Percentiles rank a stretch among this genome's conserved stretches.
Conservation (phyloP, 1,140 invertebrate genomes). For the Cyclina sinensis region DNA sequence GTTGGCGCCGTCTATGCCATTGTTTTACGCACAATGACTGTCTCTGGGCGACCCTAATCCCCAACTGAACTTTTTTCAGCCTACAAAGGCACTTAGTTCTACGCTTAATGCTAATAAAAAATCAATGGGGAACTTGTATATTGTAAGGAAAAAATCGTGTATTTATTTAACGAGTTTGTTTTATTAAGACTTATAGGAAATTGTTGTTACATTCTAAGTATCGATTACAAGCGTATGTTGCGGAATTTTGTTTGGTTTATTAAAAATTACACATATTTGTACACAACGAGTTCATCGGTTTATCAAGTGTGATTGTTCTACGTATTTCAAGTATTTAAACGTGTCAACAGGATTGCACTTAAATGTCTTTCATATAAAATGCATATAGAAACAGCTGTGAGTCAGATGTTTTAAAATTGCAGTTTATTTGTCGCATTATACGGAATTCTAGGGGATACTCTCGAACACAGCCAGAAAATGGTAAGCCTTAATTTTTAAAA, state of each 20-base stretch:
- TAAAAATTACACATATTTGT: not conserved
- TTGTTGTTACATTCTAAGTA: slow-evolving; percentile 18
- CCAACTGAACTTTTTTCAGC: not conserved
- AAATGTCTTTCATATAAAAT: too few relatives aligned
- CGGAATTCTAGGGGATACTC: too few relatives aligned
- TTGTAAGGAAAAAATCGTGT: not conserved
- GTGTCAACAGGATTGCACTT: too few relatives aligned
- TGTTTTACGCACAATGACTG: slow-evolving; percentile 26
- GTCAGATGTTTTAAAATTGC: too few relatives aligned
- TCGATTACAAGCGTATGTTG: not conserved
- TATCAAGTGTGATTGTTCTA: not conserved
- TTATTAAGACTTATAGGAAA: slow-evolving; percentile 17
- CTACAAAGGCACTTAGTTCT: not conserved
- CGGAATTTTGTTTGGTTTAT: slow-evolving; percentile 21
- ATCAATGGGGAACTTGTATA: slow-evolving; percentile 32
- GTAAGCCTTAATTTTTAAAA: too few relatives aligned
- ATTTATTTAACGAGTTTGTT: slow-evolving; percentile 26
- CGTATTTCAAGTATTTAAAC: not conserved
- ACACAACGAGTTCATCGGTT: not conserved
- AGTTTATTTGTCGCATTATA: too few relatives aligned
- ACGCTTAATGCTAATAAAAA: slow-evolving; percentile 42
- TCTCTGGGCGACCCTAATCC: slow-evolving; percentile 41
- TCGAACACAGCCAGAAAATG: too few relatives aligned
- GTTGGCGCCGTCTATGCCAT: not conserved
- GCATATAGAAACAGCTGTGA: too few relatives aligned